Base-by-base conservation (phyloP, 2,888 invertebrate species). In the Campopleginae sp. region DNA sequence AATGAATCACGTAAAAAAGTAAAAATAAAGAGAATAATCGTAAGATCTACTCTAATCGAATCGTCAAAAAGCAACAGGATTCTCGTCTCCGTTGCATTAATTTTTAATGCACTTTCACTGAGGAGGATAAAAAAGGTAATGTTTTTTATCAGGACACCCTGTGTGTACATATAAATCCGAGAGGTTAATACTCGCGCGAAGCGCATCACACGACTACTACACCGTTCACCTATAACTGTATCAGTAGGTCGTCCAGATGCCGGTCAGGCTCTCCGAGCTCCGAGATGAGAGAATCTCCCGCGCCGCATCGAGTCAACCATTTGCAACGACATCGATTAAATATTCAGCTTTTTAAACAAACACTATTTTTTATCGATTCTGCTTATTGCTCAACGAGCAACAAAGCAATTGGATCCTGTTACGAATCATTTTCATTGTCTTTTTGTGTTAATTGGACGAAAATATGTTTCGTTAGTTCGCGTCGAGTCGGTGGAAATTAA, bases 191-290 rank as follows among this genome's bases (percentile, higher is more conserved):
- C 86, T 85, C 86, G 72, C 86, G 72, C 87, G 86, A 70, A 75
- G 70, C 68, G 70, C 83, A 74, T 79, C 79, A 63, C 80, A 68
- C 76, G 68, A 77, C 68, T 48, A 48, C 48, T 19, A 51, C 80
- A 88, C 88, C 86, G 86, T 86, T 88, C 85, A 87, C 83, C 78
- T 86, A 85, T 88, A 90, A 90, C 90, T 89, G 89, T 90, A 90
- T 88, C 87, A 90, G 88, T 90, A 88, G 91, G 90, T 90, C 90
- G 89, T 48, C 88, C 90, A 88, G 88, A 87, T 89, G 87, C 85
- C 87, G 89, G 87, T 88, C 77, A 71, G 33, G 74, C 79, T 72
- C 44, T 80, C 42, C 19, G 42, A 76, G 48, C 61, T 42, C 58
- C 46, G 51, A 70, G 54, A 79, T 63, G 61, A 70, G 48, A 71